Base-by-base conservation (phyloP, 2,888 invertebrate genomes). In the Ectemnius cavifrons region DNA sequence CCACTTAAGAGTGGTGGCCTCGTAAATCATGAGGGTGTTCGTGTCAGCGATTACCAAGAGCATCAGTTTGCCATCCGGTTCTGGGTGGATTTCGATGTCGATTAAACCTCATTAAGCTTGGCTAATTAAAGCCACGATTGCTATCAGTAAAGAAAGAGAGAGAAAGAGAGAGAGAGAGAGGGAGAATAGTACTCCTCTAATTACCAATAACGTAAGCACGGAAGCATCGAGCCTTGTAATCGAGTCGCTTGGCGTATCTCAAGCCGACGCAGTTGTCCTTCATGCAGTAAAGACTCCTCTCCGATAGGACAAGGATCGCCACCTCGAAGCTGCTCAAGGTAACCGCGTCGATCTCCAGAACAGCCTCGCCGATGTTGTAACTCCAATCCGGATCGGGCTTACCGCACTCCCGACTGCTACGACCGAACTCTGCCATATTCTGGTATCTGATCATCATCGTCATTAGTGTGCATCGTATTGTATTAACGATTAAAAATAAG, bases 1-100 rank as follows among this genome's bases (percentile, higher is more conserved):
- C 99, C 99, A 99, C 85, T 95, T 94, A 59, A 99, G 92, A 13
- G 94, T 94, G 16, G 95, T 95, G 78, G 96, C 94, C 89, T 97
- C 95, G 90, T 97, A 98, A 74, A 99, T 93, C 86, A 96, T 93
- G 73, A 99, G 91, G 69, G 97, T 96, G 60, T 94, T 94, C 62
- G 96, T 95, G 86, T 97, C 96, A 47, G 97, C 95, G 3, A 95
- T 94, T 18, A 98, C 93, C 89, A 97, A 92, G 60, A 94, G 92
- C 88, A 96, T 93, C 56, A 96, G 89, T 78, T 94, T 94, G n/a
- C 95, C 94, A 73, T 94, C 94, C 65, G 95, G 94, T 86, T 95
- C 95, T 95, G 16, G 2, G 52, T 13, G n/a, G 47, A 16, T 52
- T 16, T 5, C 52, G 14, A 16, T 0, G 0, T 6, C 28, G 5